These are phyloP conservation scores for Diploptera punctata DNA, from an alignment of 2,888 invertebrate genomes.

Conservation along the genomic window DNA sequence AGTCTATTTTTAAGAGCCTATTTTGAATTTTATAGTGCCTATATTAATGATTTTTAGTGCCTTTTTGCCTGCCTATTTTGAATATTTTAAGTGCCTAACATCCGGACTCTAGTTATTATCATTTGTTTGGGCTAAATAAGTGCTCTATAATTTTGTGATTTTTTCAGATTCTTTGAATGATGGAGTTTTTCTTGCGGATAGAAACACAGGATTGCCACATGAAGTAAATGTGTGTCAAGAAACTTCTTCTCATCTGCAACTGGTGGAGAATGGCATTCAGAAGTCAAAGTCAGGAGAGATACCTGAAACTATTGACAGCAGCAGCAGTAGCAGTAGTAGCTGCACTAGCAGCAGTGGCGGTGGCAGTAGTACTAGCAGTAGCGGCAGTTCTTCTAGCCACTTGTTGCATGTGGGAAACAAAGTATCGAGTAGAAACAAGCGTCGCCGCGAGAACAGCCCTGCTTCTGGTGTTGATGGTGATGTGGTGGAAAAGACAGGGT, in stretches of 20 bases:
- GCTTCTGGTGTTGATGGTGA: background rate
- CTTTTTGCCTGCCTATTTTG: too few species aligned
- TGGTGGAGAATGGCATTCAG: background rate
- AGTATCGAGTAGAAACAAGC: background rate
- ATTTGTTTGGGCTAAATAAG: too few species aligned
- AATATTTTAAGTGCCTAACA: too few species aligned
- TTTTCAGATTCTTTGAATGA: conserved; percentile 4
- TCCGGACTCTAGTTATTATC: too few species aligned
- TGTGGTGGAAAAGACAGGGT: conserved; percentile 1
- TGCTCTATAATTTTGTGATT: too few species aligned
- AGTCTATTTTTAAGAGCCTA: too few species aligned
- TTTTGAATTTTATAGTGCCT: too few species aligned
- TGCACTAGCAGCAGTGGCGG: conserved; percentile 17
- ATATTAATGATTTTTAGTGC: too few species aligned
- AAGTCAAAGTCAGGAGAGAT: background rate
- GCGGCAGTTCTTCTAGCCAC: background rate
- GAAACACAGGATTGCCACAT: background rate
- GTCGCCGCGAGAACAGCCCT: background rate
- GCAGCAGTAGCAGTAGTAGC: conserved; percentile 10
- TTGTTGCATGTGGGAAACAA: background rate
- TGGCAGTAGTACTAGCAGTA: background rate
- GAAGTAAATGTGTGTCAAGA: background rate
- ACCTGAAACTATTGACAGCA: background rate
- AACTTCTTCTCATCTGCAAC: background rate
- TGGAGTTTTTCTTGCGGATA: background rate